Conservation (phyloP, 2,888 invertebrate genomes). For the Diaphora mendica region DNA sequence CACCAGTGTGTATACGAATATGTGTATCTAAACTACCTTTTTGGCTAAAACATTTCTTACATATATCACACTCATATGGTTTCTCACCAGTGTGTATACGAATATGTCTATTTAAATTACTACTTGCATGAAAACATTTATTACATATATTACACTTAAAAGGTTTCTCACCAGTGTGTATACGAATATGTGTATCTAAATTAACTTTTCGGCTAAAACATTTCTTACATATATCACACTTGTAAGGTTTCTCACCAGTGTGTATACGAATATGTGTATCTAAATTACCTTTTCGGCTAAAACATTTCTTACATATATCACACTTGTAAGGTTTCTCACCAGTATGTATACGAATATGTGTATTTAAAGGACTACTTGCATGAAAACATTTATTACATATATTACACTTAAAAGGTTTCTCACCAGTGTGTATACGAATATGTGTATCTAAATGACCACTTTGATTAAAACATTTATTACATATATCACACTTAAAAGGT, state of each 20-base stretch:
- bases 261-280: neutral
- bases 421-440: neutral
- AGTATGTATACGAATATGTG: neutral
- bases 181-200: neutral
- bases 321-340: conserved; percentile 7
- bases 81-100: conserved; percentile 1
- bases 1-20: neutral
- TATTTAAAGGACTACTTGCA: neutral
- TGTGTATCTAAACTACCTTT: neutral
- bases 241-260: neutral
- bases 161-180: neutral
- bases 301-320: conserved; percentile 9
- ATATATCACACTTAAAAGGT: conserved; percentile 1
- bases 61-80: conserved; percentile 7
- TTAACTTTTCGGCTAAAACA: neutral
- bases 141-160: neutral
- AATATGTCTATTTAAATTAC: neutral
- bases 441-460: neutral
- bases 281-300: neutral
- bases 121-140: neutral
- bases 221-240: conserved; percentile 4
- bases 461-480: neutral
- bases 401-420: neutral
- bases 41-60: neutral
- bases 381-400: neutral